Evolutionary conservation across 2,888 invertebrate genomes (phyloP).

Genomic region (Punctoribates punctum): DNA sequence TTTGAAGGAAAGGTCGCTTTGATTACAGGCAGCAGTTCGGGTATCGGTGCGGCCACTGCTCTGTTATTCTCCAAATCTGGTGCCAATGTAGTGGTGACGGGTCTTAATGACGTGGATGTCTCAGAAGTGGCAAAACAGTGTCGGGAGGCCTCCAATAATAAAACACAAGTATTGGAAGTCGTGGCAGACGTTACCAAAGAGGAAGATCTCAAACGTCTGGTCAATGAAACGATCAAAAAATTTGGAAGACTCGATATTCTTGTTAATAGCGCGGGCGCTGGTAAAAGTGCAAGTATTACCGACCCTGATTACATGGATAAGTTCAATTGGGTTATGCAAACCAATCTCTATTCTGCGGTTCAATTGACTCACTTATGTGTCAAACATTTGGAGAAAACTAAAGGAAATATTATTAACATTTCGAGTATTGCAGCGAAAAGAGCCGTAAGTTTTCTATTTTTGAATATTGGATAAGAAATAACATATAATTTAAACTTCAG

Average conservation of each 20-base stretch:
- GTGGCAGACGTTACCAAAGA: conserved; percentile 35
- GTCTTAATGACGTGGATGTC: not conserved
- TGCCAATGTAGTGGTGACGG: conserved; percentile 1
- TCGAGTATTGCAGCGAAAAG: conserved; percentile 1
- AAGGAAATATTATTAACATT: conserved; percentile 40
- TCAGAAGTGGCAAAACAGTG: not conserved
- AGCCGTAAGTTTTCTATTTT: conserved; percentile 10
- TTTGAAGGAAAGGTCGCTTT: not conserved
- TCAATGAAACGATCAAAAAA: conserved; percentile 22
- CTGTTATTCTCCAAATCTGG: not conserved
- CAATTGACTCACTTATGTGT: conserved; percentile 1
- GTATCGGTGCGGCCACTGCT: not conserved
- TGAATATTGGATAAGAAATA: too few relatives aligned
- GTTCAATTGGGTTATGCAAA: not conserved
- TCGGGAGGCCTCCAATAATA: not conserved
- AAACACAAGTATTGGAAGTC: conserved; percentile 30
- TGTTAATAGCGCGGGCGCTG: conserved; percentile 40
- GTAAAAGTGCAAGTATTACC: not conserved
- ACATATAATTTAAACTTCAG: too few relatives aligned
- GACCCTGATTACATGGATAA: conserved; percentile 29
- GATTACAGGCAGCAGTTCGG: not conserved
- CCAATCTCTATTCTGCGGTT: conserved; percentile 30
- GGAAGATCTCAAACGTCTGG: conserved; percentile 34
- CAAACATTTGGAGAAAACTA: conserved; percentile 38
- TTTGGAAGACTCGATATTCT: conserved; percentile 41